phyloP scores from a whole-genome alignment of 2,113 vertebrate species.

The Tamias sibiricus region DNA sequence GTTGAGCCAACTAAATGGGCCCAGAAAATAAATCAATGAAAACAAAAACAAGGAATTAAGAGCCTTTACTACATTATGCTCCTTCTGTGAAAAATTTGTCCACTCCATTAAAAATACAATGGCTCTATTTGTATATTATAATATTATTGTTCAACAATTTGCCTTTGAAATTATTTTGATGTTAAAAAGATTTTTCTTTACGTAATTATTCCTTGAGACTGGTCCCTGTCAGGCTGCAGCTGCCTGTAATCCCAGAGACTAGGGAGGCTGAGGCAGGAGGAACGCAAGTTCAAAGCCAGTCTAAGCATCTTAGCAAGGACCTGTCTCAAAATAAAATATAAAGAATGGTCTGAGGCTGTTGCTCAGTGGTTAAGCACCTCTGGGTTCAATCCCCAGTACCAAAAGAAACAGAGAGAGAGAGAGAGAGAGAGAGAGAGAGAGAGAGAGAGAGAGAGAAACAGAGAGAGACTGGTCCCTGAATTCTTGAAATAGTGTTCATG shows the following conservation, averaged over 20 bases:
- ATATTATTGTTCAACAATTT: conserved; percentile 14
- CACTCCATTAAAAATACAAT: not conserved
- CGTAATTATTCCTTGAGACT: not conserved
- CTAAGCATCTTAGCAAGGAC: too few species aligned
- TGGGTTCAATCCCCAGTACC: too few species aligned
- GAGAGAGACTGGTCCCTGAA: not conserved
- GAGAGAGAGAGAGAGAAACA: too few species aligned
- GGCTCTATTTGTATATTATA: not conserved
- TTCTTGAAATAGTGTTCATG: not conserved
- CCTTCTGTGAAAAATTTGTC: not conserved
- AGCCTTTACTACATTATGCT: not conserved
- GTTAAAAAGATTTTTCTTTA: not conserved
- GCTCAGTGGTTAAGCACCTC: too few species aligned
- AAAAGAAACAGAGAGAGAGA: too few species aligned
- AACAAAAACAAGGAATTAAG: not conserved
- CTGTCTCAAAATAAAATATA: too few species aligned
- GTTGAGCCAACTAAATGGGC: not conserved
- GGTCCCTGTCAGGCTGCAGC: not conserved
- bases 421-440: too few species aligned
- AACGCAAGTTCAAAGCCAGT: too few species aligned
- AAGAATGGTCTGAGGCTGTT: too few species aligned
- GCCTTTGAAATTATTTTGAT: not conserved
- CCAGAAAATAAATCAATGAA: not conserved
- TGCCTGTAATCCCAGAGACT: too few species aligned
- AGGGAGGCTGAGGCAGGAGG: too few species aligned